phyloP scores from a whole-genome alignment of 2,113 vertebrate species.

The Castor canadensis region DNA sequence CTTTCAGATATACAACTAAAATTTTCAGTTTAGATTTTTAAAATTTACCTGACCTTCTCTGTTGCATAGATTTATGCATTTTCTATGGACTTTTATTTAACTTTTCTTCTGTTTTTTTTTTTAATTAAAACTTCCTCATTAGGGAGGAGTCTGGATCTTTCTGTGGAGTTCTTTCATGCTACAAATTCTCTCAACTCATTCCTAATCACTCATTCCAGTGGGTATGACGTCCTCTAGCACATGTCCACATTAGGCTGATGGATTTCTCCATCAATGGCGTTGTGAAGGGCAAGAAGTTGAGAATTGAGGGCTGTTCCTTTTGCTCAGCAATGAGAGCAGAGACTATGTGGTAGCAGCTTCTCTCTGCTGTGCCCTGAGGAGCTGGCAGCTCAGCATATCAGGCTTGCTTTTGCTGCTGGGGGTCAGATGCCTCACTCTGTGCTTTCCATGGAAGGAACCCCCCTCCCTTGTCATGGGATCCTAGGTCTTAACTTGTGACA shows the following conservation, averaged over 20 bases:
- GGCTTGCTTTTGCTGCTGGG: not conserved
- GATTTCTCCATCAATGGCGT: not conserved
- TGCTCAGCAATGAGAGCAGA: not conserved
- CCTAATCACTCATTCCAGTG: not conserved
- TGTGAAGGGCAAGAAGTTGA: not conserved
- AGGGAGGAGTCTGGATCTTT: not conserved
- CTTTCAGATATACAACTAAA: not conserved
- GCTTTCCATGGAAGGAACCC: not conserved
- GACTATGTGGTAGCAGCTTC: no score
- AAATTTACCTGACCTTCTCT: not conserved
- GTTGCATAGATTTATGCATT: not conserved
- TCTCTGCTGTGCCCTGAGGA: not conserved
- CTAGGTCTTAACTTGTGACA: not conserved
- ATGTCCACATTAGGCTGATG: not conserved
- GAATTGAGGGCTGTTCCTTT: not conserved
- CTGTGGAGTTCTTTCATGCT: not conserved
- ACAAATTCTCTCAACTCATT: not conserved
- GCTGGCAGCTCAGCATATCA: not conserved
- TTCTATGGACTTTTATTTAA: not conserved
- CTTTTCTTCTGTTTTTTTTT: not conserved
- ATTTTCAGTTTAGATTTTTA: not conserved
- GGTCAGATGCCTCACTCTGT: not conserved
- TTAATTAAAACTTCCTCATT: not conserved
- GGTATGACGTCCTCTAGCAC: not conserved
- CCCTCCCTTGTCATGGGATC: not conserved